phyloP scores from a whole-genome alignment of 2,888 invertebrate genomes.

The Drosophila colorata region DNA sequence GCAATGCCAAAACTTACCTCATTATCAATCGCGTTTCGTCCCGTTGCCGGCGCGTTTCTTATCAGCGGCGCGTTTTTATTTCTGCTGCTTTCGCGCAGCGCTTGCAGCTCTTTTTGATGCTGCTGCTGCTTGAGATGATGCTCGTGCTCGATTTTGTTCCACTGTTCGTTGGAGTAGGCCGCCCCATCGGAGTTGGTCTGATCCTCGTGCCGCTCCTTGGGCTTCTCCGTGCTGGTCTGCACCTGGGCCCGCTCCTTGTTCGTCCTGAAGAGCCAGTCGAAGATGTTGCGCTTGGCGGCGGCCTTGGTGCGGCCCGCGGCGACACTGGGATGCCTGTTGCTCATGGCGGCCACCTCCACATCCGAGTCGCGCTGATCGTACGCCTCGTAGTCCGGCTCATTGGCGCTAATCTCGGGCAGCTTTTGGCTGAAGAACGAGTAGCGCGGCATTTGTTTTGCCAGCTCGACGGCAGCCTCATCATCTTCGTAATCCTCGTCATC shows the following conservation, averaged over 20 bases:
- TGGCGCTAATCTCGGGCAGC: constrained; percentile 42
- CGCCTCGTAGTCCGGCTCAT: constrained; percentile 54
- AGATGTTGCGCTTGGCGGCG: constrained; percentile 67
- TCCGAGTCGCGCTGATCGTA: constrained; percentile 37
- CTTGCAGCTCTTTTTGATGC: constrained; percentile 78
- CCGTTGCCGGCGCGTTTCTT: constrained; percentile 27
- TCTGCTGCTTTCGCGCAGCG: constrained; percentile 55
- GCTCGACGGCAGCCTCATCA: constrained; percentile 41
- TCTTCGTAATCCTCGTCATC: constrained; percentile 42
- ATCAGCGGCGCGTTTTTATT: constrained; percentile 61
- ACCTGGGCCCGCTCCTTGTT: constrained; percentile 36
- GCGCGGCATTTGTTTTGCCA: constrained; percentile 69
- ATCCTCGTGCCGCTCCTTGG: constrained; percentile 9
- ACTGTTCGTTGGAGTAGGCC: constrained; percentile 82
- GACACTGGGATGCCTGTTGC: constrained; percentile 60
- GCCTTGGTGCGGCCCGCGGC: constrained; percentile 51
- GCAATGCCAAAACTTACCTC: constrained; percentile 77
- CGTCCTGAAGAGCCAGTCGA: constrained; percentile 62
- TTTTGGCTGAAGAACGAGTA: constrained; percentile 70
- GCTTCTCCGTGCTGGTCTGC: constrained; percentile 21
- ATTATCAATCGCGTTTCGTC: constrained; percentile 65
- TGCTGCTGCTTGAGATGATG: constrained; percentile 77
- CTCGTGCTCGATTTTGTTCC: constrained; percentile 84
- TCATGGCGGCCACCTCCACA: constrained; percentile 4
- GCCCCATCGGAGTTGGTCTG: constrained; percentile 67